These are phyloP conservation scores for Chionoecetes opilio DNA, from an alignment of 1,140 invertebrate genomes.

Conservation along the genomic window DNA sequence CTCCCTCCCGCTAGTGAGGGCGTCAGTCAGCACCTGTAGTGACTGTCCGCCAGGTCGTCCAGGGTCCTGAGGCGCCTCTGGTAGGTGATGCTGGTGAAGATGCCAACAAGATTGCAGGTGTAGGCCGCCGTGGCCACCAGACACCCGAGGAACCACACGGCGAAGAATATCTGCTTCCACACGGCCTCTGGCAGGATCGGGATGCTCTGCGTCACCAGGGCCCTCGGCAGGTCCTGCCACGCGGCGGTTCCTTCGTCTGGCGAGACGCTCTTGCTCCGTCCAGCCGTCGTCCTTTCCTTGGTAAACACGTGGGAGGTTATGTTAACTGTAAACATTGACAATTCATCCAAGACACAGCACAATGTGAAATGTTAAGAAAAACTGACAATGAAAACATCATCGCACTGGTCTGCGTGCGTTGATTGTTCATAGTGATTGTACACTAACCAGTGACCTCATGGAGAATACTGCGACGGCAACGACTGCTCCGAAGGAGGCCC, in stretches of 20 bases:
- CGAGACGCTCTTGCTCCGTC: neutral
- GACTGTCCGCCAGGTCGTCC: neutral
- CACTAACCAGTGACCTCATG: neutral
- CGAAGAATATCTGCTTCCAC: neutral
- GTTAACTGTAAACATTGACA: neutral
- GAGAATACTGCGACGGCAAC: neutral
- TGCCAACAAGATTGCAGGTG: slow-evolving; percentile 36
- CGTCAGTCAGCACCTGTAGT: neutral
- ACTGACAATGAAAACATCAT: too few relatives aligned
- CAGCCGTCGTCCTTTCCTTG: neutral
- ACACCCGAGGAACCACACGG: slow-evolving; percentile 1
- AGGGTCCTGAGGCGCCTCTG: neutral
- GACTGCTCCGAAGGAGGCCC: neutral
- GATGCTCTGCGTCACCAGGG: neutral
- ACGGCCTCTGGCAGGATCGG: neutral
- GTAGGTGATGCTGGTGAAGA: neutral
- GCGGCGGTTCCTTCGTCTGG: neutral
- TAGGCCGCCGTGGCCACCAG: slow-evolving; percentile 23
- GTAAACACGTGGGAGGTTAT: neutral
- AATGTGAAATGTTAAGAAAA: too few relatives aligned
- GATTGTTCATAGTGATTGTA: neutral
- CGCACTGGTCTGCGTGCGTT: too few relatives aligned
- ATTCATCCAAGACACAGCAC: too few relatives aligned
- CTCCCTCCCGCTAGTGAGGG: neutral
- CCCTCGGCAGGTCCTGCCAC: neutral